These are phyloP conservation scores for Strix uralensis DNA, from an alignment of 2,113 vertebrate species.

Conservation along the genomic window DNA sequence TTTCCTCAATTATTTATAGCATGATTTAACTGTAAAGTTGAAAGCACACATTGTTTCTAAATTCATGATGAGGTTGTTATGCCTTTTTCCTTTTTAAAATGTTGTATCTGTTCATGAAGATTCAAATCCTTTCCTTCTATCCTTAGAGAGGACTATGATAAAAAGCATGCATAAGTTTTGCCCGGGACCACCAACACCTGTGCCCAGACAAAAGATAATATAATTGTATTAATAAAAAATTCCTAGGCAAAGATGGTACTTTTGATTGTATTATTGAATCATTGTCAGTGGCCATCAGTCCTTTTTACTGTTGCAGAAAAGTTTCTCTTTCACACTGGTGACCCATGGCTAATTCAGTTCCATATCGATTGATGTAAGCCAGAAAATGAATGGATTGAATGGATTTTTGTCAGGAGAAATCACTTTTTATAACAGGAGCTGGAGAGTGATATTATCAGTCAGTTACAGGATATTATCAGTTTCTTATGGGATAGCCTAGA, in stretches of 20 bases:
- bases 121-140: background rate
- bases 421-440: background rate
- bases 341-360: background rate
- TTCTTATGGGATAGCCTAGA: background rate
- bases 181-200: background rate
- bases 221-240: background rate
- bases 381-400: background rate
- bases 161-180: background rate
- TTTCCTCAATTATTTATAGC: background rate
- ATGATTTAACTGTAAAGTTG: background rate
- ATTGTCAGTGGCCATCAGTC: background rate
- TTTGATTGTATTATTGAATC: background rate
- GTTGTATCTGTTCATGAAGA: background rate
- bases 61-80: background rate
- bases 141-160: background rate
- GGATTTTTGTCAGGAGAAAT: background rate
- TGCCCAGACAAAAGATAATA: background rate
- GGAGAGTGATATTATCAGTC: background rate
- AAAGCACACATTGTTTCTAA: background rate
- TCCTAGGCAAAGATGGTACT: background rate
- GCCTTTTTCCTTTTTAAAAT: background rate
- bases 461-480: background rate
- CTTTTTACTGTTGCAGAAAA: background rate
- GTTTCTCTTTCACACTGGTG: background rate
- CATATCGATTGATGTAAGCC: background rate